A percentile compares a stretch with the other conserved stretches of the same genome.
phyloP scores from a whole-genome alignment of 2,797 vertebrate species.

The Artibeus lituratus region DNA sequence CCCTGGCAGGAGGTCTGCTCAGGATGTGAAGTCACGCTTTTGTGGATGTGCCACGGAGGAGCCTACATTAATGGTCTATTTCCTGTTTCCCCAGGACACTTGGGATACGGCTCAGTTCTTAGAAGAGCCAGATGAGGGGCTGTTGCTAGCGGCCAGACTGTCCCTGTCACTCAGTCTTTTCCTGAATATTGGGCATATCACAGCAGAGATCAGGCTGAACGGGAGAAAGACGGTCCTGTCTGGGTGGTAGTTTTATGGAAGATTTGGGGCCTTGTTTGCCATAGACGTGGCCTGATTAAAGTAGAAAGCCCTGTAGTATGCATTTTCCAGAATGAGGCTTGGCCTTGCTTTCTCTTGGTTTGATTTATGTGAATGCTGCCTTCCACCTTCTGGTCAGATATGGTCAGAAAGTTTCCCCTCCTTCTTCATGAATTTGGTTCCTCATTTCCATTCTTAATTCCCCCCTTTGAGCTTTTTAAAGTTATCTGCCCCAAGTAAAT shows the following conservation, averaged over 20 bases:
- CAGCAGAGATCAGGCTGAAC: background rate
- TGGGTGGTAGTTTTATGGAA: background rate
- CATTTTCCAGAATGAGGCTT: background rate
- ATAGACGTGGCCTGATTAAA: background rate
- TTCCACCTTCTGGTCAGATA: background rate
- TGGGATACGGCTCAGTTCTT: background rate
- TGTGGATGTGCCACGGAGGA: slow-evolving; percentile 36
- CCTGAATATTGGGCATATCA: background rate
- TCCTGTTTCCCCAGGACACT: slow-evolving; percentile 22
- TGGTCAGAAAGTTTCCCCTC: background rate
- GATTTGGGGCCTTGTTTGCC: background rate
- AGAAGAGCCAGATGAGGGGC: background rate
- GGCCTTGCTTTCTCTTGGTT: slow-evolving; percentile 5
- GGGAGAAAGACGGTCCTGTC: background rate
- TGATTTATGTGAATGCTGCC: background rate
- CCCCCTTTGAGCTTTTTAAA: background rate
- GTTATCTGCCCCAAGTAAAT: slow-evolving; percentile 9
- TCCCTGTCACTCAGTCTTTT: background rate
- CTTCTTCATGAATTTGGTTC: slow-evolving; percentile 7
- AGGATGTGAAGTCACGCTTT: slow-evolving; percentile 35
- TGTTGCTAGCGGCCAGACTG: background rate
- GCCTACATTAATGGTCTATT: slow-evolving; percentile 9
- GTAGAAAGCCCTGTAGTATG: background rate
- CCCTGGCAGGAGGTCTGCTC: slow-evolving; percentile 40
- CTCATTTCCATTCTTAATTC: background rate